Conservation (phyloP, 2,113 vertebrate genomes). For the Chionodraco myersi region DNA sequence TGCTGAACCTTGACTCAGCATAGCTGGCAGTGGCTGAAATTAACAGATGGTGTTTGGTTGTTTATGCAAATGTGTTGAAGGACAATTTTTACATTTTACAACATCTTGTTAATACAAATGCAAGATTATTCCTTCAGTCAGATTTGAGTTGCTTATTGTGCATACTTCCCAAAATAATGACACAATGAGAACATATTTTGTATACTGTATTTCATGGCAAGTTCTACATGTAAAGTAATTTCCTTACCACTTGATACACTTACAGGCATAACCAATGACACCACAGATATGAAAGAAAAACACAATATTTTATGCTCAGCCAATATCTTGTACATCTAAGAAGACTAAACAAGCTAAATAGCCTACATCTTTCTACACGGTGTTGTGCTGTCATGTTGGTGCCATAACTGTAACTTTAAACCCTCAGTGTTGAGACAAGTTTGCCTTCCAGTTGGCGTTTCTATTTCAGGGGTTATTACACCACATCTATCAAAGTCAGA, state of each 20-base stretch:
- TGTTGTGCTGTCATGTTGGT: not conserved
- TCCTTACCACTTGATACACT: no score
- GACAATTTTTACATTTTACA: not conserved
- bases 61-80: not conserved
- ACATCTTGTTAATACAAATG: constrained; percentile 1
- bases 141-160: constrained; percentile 1
- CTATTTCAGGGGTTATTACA: constrained; percentile 18
- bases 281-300: not conserved
- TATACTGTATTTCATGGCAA: not conserved
- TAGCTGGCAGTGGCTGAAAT: constrained; percentile 8
- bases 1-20: constrained; percentile 19
- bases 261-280: not conserved
- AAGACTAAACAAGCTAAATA: not conserved
- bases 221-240: not conserved
- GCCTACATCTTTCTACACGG: not conserved
- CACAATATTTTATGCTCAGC: not conserved
- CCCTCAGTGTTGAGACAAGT: constrained; percentile 5
- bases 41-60: constrained; percentile 7
- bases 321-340: not conserved
- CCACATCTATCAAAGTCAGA: constrained; percentile 56
- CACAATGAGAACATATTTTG: no score
- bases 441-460: constrained; percentile 12
- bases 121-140: not conserved
- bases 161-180: not conserved
- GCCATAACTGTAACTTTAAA: constrained; percentile 6